Evolutionary conservation across 2,888 invertebrate species (phyloP), one percentile per base, ranked within the genome.

Genomic region (Desoria tigrina): DNA sequence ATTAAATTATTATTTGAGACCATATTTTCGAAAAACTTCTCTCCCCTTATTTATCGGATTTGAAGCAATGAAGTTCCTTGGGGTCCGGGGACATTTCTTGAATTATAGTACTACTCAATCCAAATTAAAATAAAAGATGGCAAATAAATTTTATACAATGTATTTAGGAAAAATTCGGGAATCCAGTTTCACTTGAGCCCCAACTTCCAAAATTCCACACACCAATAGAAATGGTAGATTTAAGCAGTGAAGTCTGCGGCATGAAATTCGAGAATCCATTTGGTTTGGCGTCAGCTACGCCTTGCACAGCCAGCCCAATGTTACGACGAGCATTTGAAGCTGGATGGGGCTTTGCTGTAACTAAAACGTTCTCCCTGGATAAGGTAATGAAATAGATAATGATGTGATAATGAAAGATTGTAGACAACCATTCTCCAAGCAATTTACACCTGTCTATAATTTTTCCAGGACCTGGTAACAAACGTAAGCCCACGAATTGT

Each of bases 401-500:
- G 32, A 32, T 11, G 6, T 4, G 32, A 32, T 32, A 32, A 11
- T 32, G n/a, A n/a, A n/a, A n/a, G n/a, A n/a, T n/a, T n/a, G n/a
- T n/a, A n/a, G n/a, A n/a, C n/a, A n/a, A n/a, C n/a, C n/a, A n/a
- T 32, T 51, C 51, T 24, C 4, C 51, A 24, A 26, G 14, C 1
- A 32, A 45, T 68, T 23, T 18, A 54, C 51, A 24, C 26, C 37
- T 51, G 42, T 50, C 21, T 57, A 18, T 18, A 56, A 24, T 55
- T 26, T 66, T 69, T 77, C n/a, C 78, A 93, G 90, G 95, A 98
- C 79, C 80, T 92, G 65, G 94, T 98, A 4, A 96, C 94, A 0
- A 99, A 99, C 80, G 92, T 99, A 0, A 97, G 97, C 0, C 99
- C 98, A 0, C 87, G 99, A 64, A 99, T 99, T 76, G 88, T 98